Evolutionary conservation across 1,140 invertebrate species (phyloP).

Genomic region (Tachypleus tridentatus): DNA sequence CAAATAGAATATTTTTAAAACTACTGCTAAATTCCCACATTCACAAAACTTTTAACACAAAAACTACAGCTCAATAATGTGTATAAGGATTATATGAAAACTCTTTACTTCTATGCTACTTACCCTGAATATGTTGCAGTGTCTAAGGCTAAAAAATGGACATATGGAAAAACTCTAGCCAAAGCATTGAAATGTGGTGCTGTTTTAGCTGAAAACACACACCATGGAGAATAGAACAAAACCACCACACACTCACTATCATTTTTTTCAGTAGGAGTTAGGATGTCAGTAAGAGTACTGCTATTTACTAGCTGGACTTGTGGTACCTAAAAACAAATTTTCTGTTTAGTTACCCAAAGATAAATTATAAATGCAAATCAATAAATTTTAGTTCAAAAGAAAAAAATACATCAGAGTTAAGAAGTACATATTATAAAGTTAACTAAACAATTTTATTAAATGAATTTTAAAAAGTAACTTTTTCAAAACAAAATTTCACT

Average conservation of each 20-base stretch:
- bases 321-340: conserved; percentile 8
- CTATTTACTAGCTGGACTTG: conserved; percentile 15
- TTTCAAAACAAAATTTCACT: no score
- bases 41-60: no score
- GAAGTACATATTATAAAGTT: no score
- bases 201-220: conserved; percentile 75
- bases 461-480: no score
- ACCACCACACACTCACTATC: conserved; percentile 53
- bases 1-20: background rate
- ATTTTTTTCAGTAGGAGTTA: conserved; percentile 11
- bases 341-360: no score
- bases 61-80: no score
- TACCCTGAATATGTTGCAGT: conserved; percentile 66
- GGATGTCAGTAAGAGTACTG: conserved; percentile 8
- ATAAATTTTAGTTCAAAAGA: no score
- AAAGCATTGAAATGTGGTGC: conserved; percentile 84
- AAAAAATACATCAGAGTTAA: no score
- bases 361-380: no score
- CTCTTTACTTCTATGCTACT: conserved; percentile 14
- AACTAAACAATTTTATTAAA: no score
- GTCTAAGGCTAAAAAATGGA: conserved; percentile 81
- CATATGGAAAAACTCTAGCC: conserved; percentile 63
- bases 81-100: no score
- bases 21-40: no score
- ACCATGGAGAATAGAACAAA: conserved; percentile 79